Evolutionary conservation across 2,888 invertebrate genomes (phyloP), one percentile per base, ranked within the genome.

Genomic region (Amiota minor): DNA sequence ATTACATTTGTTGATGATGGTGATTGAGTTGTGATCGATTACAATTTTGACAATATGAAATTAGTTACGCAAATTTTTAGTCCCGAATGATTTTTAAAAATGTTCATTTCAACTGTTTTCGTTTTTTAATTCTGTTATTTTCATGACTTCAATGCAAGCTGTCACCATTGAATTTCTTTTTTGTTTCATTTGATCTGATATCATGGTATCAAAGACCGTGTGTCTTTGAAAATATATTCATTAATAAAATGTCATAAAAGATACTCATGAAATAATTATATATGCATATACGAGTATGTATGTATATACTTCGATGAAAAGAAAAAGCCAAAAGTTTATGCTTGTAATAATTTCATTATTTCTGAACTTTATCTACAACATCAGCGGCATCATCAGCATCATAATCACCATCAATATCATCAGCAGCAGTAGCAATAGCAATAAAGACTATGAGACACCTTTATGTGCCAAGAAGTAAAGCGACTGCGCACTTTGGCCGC

Each of bases 11-110:
- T 23, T 49, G 61, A 47, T 71, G 70, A 12, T 50, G 70, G 70
- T 81, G 83, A 88, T 88, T 87, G 85, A 86, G 86, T 81, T 85
- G 87, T 88, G 88, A 88, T 88, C 88, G 88, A 88, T 88, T 86
- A 82, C 87, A 68, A 88, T 88, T 88, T 81, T 88, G 88, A 88
- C 88, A 86, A 81, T 72, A 73, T 73, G 75, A 75, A 81, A 86
- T 85, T 85, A 76, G 86, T 78, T 79, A 85, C 81, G 85, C 81
- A 78, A 82, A 80, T 84, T 76, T 50, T 49, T 75, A 72, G 59
- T 49, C 74, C 74, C 77, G 83, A 70, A 59, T 62, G 18, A 20
- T 59, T 59, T 18, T 16, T 76, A 79, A 83, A 75, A 77, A 76
- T 73, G 73, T 67, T 16, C 59, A 59, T 18, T 56, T 56, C 1